These are phyloP conservation scores for Enteromius viviparus DNA, from an alignment of 2,797 vertebrate genomes.

Conservation along the genomic window DNA sequence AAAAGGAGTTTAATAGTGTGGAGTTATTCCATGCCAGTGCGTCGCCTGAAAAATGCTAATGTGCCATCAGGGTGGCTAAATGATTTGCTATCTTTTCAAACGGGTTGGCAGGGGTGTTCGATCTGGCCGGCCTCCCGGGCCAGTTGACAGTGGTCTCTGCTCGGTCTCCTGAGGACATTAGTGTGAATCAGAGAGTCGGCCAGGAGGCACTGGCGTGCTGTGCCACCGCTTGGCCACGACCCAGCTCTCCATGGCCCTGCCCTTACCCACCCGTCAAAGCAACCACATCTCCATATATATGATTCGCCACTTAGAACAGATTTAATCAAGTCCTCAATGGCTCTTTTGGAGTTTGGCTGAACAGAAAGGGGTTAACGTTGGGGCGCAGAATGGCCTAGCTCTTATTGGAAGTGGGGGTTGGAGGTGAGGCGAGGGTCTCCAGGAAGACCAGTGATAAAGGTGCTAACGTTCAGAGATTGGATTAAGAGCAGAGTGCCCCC, in stretches of 20 bases:
- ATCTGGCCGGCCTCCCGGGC: conserved; percentile 74
- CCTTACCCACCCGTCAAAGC: not conserved
- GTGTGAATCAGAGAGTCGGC: conserved; percentile 74
- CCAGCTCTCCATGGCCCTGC: conserved; percentile 59
- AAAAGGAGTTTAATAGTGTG: conserved; percentile 76
- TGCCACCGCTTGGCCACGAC: conserved; percentile 68
- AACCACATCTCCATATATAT: conserved; percentile 29
- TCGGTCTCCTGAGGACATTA: conserved; percentile 77
- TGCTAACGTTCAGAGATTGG: conserved; percentile 76
- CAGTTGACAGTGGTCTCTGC: conserved; percentile 77
- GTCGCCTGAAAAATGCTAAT: conserved; percentile 75
- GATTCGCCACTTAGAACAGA: conserved; percentile 39
- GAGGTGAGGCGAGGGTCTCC: conserved; percentile 32
- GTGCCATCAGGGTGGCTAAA: conserved; percentile 73
- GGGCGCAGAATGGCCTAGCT: not conserved
- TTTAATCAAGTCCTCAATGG: conserved; percentile 44
- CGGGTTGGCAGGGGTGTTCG: conserved; percentile 77
- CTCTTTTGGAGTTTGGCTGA: conserved; percentile 18
- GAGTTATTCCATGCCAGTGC: conserved; percentile 57
- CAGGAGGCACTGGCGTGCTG: conserved; percentile 69
- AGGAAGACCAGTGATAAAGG: conserved; percentile 71
- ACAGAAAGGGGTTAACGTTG: conserved; percentile 44
- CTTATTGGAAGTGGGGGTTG: conserved; percentile 24
- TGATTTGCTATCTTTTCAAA: conserved; percentile 81
- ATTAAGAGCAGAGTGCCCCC: conserved; percentile 76